These are phyloP conservation scores for Aplysia californica DNA, from an alignment of 1,140 invertebrate genomes.

Conservation along the genomic window DNA sequence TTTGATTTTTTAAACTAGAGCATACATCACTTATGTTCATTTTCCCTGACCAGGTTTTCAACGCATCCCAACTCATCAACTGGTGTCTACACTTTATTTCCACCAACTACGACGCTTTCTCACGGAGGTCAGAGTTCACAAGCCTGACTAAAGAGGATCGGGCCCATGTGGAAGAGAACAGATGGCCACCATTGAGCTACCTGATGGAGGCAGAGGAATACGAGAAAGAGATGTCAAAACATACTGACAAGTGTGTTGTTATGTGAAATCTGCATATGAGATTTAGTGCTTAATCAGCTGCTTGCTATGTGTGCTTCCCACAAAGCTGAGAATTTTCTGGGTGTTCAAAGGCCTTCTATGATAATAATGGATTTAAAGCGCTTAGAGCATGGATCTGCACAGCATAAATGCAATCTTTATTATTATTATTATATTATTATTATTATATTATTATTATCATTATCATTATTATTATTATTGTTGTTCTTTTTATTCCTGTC, in stretches of 20 bases:
- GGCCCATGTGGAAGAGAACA: conserved; percentile 49
- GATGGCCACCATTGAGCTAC: conserved; percentile 60
- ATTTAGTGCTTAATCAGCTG: not conserved
- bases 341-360: too few species aligned
- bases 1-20: not conserved
- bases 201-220: conserved; percentile 56
- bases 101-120: conserved; percentile 56
- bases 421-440: not conserved
- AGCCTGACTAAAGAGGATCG: conserved; percentile 46
- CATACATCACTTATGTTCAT: not conserved
- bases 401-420: not conserved
- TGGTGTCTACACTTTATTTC: conserved; percentile 63
- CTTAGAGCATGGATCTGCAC: not conserved
- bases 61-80: conserved; percentile 51
- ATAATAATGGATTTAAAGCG: too few species aligned
- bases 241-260: conserved; percentile 43
- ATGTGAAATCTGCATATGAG: conserved; percentile 40
- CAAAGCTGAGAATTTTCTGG: too few species aligned
- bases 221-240: conserved; percentile 44
- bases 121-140: conserved; percentile 48
- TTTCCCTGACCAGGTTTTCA: conserved; percentile 49
- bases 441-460: not conserved
- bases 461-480: too few species aligned
- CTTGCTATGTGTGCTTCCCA: not conserved
- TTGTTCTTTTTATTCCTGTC: too few species aligned